phyloP scores from a whole-genome alignment of 2,113 vertebrate species.

The Elephas maximus region DNA sequence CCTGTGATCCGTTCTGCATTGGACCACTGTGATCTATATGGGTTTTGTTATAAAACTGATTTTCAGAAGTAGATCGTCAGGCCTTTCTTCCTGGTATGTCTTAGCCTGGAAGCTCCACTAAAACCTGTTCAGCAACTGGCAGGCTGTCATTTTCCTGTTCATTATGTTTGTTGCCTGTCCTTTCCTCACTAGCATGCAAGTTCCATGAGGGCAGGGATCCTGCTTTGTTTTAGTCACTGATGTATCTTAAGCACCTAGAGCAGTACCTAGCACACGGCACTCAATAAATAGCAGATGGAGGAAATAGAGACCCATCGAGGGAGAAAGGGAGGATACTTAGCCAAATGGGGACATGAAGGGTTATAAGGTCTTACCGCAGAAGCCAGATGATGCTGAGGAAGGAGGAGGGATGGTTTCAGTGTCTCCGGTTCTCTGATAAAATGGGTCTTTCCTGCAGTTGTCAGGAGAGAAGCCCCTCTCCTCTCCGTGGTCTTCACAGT shows the following conservation, averaged over 20 bases:
- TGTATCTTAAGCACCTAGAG: neutral
- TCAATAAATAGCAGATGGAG: neutral
- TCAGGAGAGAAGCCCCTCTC: neutral
- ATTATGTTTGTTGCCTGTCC: neutral
- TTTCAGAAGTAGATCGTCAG: too few relatives aligned
- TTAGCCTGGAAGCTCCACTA: too few relatives aligned
- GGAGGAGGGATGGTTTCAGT: too few relatives aligned
- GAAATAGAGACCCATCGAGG: neutral
- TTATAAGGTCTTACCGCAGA: neutral
- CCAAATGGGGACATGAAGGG: neutral
- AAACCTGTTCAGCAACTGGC: too few relatives aligned
- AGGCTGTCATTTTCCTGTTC: neutral
- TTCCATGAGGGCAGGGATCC: neutral
- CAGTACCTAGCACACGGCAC: neutral
- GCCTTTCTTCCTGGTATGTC: too few relatives aligned
- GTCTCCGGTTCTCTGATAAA: neutral
- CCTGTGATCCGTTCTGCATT: too few relatives aligned
- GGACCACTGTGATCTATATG: too few relatives aligned
- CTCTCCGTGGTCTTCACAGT: neutral
- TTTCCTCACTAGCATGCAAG: neutral
- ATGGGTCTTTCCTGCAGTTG: neutral
- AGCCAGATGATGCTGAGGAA: neutral
- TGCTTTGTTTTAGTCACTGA: neutral
- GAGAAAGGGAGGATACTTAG: neutral
- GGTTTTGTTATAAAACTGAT: too few relatives aligned